A percentile compares a stretch with the other conserved stretches of the same genome.
These are phyloP conservation scores for Semicossyphus pulcher DNA, from an alignment of 2,113 vertebrate genomes.

Conservation along the genomic window DNA sequence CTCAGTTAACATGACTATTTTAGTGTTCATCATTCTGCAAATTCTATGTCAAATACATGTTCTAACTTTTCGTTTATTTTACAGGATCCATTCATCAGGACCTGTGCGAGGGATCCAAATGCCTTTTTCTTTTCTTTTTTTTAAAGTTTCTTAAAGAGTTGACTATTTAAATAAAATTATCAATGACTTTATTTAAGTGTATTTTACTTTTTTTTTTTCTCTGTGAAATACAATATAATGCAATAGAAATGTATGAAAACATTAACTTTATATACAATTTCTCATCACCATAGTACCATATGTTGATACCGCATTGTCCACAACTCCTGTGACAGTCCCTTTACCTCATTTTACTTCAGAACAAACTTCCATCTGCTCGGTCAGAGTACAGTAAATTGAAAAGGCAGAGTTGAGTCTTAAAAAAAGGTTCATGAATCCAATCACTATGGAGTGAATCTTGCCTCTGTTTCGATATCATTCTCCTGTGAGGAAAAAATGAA, in stretches of 20 bases:
- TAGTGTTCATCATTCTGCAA: not conserved
- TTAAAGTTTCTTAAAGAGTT: not conserved
- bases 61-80: not conserved
- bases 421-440: not conserved
- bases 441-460: constrained; percentile 70
- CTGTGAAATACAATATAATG: not conserved
- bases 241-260: not conserved
- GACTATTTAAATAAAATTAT: constrained; percentile 29
- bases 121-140: not conserved
- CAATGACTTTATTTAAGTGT: constrained; percentile 11
- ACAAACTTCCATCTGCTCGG: not conserved
- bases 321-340: not conserved
- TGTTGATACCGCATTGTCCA: not conserved
- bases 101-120: not conserved
- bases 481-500: constrained; percentile 78
- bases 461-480: constrained; percentile 87
- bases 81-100: constrained; percentile 15
- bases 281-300: not conserved
- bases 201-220: not conserved
- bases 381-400: not conserved
- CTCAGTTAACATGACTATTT: not conserved
- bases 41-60: too few species aligned
- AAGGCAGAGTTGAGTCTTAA: not conserved
- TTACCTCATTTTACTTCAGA: not conserved
- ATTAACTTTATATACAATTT: not conserved